Percentiles rank a stretch among this genome's conserved stretches.
These are phyloP conservation scores for Desoria tigrina DNA, from an alignment of 2,888 invertebrate species.

Conservation along the genomic window DNA sequence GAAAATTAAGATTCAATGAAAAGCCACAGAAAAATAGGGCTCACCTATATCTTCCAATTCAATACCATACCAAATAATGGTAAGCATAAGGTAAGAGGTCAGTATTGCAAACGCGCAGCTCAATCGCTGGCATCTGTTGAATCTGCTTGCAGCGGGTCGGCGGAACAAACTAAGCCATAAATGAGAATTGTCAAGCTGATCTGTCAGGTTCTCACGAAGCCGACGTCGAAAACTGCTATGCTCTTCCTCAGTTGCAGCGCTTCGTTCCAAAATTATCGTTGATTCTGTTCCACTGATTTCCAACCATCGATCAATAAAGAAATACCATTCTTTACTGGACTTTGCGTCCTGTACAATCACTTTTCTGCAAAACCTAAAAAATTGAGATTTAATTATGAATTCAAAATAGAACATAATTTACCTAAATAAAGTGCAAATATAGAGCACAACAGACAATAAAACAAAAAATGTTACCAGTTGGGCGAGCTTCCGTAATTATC, in stretches of 20 bases:
- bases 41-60: conserved; percentile 8
- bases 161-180: conserved; percentile 56
- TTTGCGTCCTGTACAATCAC: conserved; percentile 33
- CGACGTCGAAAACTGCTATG: conserved; percentile 20
- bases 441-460: too few relatives aligned
- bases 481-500: conserved; percentile 43
- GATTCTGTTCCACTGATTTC: conserved; percentile 29
- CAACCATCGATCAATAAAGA: conserved; percentile 41
- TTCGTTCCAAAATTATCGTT: conserved; percentile 26
- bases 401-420: neutral
- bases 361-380: conserved; percentile 33
- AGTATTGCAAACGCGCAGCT: conserved; percentile 55
- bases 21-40: neutral
- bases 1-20: conserved; percentile 1
- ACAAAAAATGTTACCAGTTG: conserved; percentile 42
- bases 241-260: conserved; percentile 16
- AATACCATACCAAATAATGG: conserved; percentile 55
- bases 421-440: neutral
- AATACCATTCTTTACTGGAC: conserved; percentile 26
- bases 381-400: conserved; percentile 3
- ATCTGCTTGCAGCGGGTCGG: conserved; percentile 54
- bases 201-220: conserved; percentile 44
- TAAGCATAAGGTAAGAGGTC: conserved; percentile 55
- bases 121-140: conserved; percentile 56
- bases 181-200: conserved; percentile 53